Conservation (phyloP, 2,888 invertebrate species). For the Protodeltote pygarga region DNA sequence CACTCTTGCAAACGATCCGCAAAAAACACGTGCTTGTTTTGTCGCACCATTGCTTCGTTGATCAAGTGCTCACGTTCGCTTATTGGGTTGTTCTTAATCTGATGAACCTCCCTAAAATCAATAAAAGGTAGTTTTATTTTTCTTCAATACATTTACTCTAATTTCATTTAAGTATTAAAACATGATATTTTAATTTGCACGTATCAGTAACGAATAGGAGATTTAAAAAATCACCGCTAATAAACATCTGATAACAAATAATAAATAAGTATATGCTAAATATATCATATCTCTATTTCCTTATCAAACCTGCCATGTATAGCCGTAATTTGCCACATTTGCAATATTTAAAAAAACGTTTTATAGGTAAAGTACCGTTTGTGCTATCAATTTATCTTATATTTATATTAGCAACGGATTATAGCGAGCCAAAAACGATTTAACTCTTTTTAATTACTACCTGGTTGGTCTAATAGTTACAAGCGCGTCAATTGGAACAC, state of each 20-base stretch:
- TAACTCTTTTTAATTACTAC: too few species aligned
- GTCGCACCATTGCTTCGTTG: conserved; percentile 83
- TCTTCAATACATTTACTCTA: too few species aligned
- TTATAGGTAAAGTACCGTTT: conserved; percentile 12
- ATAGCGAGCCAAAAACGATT: too few species aligned
- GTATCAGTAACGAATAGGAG: conserved; percentile 31
- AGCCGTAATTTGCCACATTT: conserved; percentile 58
- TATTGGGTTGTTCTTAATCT: conserved; percentile 80
- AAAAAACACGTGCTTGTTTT: conserved; percentile 88
- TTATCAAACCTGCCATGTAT: conserved; percentile 63
- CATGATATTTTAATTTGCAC: conserved; percentile 11
- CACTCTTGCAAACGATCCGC: conserved; percentile 91
- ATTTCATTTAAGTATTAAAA: too few species aligned
- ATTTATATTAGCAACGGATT: too few species aligned
- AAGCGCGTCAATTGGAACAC: too few species aligned
- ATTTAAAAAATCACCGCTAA: conserved; percentile 67
- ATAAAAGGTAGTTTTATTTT: conserved; percentile 17
- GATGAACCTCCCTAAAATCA: conserved; percentile 84
- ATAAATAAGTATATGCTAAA: conserved; percentile 55
- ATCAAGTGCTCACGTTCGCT: conserved; percentile 80
- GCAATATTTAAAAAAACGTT: conserved; percentile 16
- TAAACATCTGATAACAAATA: conserved; percentile 57
- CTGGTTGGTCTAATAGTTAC: too few species aligned
- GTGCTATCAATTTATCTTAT: background rate
- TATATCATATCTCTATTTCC: conserved; percentile 61